These are phyloP conservation scores for Peromyscus attwateri DNA, from an alignment of 2,797 vertebrate genomes.

Conservation along the genomic window DNA sequence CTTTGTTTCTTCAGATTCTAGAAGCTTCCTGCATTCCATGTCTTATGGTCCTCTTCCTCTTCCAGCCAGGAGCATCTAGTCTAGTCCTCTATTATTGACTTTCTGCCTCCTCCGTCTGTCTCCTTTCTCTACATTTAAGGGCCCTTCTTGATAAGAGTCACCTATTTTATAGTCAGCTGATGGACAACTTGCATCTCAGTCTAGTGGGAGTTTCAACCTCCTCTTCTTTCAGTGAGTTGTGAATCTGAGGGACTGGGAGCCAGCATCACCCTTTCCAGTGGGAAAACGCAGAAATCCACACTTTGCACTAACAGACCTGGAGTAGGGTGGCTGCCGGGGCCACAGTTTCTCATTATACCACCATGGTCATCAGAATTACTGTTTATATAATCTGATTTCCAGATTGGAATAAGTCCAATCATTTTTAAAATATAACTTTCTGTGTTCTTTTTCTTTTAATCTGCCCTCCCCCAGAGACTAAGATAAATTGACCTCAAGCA, in stretches of 20 bases:
- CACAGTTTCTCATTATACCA: not conserved
- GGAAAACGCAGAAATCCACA: not conserved
- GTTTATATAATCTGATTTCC: conserved; percentile 53
- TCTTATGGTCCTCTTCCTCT: not conserved
- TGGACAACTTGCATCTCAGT: not conserved
- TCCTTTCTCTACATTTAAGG: not conserved
- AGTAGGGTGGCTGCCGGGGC: not conserved
- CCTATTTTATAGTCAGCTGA: not conserved
- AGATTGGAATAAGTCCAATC: not conserved
- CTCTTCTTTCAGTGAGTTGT: not conserved
- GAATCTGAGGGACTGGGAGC: not conserved
- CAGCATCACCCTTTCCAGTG: not conserved
- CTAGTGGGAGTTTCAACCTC: not conserved
- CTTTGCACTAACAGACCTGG: not conserved
- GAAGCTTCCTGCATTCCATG: not conserved
- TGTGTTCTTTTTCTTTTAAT: not conserved
- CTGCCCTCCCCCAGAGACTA: not conserved
- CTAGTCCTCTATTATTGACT: not conserved
- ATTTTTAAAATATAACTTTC: conserved; percentile 37
- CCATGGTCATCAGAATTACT: not conserved
- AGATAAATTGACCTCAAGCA: conserved; percentile 40
- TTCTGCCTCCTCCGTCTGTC: not conserved
- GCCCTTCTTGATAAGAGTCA: not conserved
- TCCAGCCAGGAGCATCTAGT: not conserved
- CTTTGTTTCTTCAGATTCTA: not conserved